phyloP scores from a whole-genome alignment of 2,888 invertebrate species.

The Aphidius colemani region DNA sequence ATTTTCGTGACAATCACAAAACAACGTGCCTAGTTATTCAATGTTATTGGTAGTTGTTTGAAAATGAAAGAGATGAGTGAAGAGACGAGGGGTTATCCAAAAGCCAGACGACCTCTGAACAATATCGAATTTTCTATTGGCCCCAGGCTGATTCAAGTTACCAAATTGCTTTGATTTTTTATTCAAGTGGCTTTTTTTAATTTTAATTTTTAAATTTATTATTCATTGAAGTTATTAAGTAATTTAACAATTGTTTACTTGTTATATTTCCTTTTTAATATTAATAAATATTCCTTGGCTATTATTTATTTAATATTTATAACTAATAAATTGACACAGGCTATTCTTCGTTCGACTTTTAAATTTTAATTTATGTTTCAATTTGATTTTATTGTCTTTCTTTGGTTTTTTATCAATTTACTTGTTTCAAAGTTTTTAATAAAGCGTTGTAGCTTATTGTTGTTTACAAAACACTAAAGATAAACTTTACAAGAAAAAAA shows the following conservation, averaged over 20 bases:
- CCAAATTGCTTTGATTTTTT: background rate
- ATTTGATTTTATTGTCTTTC: no score
- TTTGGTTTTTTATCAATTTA: no score
- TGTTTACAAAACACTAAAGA: background rate
- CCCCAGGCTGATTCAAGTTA: background rate
- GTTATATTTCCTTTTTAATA: no score
- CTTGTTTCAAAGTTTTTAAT: no score
- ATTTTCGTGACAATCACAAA: conserved; percentile 21
- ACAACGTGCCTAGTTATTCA: conserved; percentile 19
- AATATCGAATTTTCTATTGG: conserved; percentile 19
- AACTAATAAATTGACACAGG: no score
- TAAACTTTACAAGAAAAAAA: background rate
- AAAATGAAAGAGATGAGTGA: conserved; percentile 10
- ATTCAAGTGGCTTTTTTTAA: background rate
- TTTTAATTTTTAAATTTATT: conserved; percentile 3
- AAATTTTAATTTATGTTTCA: no score
- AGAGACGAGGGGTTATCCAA: conserved; percentile 3
- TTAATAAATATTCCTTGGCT: no score
- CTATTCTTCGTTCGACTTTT: no score
- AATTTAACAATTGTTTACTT: no score
- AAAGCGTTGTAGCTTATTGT: no score
- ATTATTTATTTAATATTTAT: no score
- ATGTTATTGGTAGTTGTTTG: conserved; percentile 22
- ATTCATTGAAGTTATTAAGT: no score
- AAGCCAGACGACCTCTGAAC: conserved; percentile 7